Conservation (phyloP, 1,140 invertebrate genomes). For the Tetramorium parvispinum region DNA sequence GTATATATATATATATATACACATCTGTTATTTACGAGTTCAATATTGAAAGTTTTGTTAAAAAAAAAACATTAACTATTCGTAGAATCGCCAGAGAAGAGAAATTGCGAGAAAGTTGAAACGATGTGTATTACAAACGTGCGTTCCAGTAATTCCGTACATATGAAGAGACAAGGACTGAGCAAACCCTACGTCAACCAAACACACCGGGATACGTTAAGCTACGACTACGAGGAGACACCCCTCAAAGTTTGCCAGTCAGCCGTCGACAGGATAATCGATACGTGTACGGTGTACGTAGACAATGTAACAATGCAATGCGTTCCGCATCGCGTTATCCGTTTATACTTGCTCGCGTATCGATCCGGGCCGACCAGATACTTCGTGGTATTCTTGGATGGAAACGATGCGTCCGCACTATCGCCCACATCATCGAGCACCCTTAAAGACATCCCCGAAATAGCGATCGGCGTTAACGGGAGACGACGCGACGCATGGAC, state of each 20-base stretch:
- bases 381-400: conserved; percentile 18
- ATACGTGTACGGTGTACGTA: conserved; percentile 20
- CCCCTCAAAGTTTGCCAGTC: conserved; percentile 50
- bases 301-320: conserved; percentile 47
- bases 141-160: conserved; percentile 31
- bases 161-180: not conserved
- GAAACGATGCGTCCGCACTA: not conserved
- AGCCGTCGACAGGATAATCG: conserved; percentile 49
- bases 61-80: not conserved
- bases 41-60: not conserved
- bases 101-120: not conserved
- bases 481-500: not conserved
- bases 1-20: no score
- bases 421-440: not conserved
- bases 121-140: not conserved
- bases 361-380: not conserved
- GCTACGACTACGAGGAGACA: conserved; percentile 34
- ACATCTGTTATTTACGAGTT: not conserved
- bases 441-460: conserved; percentile 6
- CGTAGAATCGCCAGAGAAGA: not conserved
- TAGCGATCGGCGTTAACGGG: not conserved
- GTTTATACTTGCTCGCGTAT: conserved; percentile 28
- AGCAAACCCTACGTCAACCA: conserved; percentile 29
- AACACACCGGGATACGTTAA: conserved; percentile 11
- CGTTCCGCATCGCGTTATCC: conserved; percentile 28